These are phyloP conservation scores for Pantala flavescens DNA, from an alignment of 1,140 invertebrate species.

Conservation along the genomic window DNA sequence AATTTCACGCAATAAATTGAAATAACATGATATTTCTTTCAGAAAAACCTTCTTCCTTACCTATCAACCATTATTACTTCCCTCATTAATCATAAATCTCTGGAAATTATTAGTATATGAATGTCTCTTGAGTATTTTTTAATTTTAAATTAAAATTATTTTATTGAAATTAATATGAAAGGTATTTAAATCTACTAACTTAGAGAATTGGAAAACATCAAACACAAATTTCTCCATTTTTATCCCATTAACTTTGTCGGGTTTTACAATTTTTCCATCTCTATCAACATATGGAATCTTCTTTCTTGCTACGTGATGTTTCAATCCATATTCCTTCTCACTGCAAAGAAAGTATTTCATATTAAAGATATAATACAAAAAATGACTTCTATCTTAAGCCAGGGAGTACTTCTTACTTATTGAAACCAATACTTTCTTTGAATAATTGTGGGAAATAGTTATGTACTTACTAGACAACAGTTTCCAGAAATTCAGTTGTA, in stretches of 20 bases:
- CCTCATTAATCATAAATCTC: no score
- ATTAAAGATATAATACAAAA: no score
- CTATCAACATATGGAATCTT: conserved; percentile 84
- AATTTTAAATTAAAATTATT: no score
- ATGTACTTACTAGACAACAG: conserved; percentile 38
- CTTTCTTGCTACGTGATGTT: conserved; percentile 93
- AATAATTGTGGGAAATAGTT: background rate
- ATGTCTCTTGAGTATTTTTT: no score
- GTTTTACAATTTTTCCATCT: conserved; percentile 58
- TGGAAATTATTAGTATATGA: no score
- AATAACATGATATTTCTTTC: no score
- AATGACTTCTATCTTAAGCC: no score
- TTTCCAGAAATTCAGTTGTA: conserved; percentile 69
- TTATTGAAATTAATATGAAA: no score
- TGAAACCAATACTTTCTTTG: background rate
- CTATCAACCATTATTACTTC: no score
- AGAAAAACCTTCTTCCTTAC: no score
- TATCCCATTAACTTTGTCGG: conserved; percentile 83
- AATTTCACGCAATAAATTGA: no score
- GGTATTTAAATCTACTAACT: conserved; percentile 26
- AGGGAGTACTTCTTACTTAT: no score
- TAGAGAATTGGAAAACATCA: conserved; percentile 90
- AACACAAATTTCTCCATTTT: conserved; percentile 99
- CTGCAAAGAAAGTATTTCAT: background rate
- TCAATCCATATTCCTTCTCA: conserved; percentile 57